Evolutionary conservation across 2,113 vertebrate species (phyloP), one percentile per base, ranked within the genome.

Genomic region (Tylochromis polylepis): DNA sequence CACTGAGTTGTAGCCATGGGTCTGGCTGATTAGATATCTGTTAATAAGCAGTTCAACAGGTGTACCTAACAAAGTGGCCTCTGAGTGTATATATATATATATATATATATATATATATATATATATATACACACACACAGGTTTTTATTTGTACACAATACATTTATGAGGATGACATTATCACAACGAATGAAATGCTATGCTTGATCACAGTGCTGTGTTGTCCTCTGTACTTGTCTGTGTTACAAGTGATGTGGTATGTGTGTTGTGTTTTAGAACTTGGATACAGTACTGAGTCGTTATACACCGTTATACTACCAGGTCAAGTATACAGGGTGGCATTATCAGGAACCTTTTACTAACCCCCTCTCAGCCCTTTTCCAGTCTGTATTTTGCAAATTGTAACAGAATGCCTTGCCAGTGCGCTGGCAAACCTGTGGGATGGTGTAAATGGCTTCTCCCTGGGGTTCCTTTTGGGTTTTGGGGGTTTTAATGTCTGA

Each of bases 191-290:
- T 72, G 12, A 62, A 36, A 77, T 51, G 70, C 9, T 6, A 11
- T 79, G 2, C 79, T 41, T 49, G 31, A n/a, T 70, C 9, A 20
- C 22, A n/a, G 20, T 46, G 5, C 60, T 78, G 18, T 70, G 46
- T 56, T 85, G 11, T 15, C 29, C 22, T 49, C 22, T 86, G 86
- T 85, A 11, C 10, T 5, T 81, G n/a, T 84, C 27, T 86, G 24
- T 83, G 80, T 87, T 77, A 62, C 72, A 49, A 88, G 59, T 89
- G 75, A 89, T 82, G 72, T 72, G 79, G 34, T 77, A 12, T 85
- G 70, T 92, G 62, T 93, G 88, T 88, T 93, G 82, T 94, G 89
- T 95, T 94, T 90, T 95, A 94, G 94, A 93, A 24, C 85, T 89
- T 82, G 95, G 93, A 87, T 86, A 93, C 94, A 95, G 92, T 89